Evolutionary conservation across 2,797 vertebrate species (phyloP).

Genomic region (Coregonus sp.): DNA sequence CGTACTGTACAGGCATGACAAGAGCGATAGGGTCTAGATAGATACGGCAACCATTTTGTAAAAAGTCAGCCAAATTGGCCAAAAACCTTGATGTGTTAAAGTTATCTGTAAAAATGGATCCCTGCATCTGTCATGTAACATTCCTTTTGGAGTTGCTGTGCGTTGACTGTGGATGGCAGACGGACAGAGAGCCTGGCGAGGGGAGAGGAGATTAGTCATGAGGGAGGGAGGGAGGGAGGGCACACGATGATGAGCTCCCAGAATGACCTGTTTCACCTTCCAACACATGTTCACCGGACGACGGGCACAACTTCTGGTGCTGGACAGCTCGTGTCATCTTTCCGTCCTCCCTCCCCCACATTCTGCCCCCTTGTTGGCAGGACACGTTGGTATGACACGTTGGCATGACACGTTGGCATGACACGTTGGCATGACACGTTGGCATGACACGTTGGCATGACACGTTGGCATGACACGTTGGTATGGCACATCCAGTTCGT

Average conservation of each 20-base stretch:
- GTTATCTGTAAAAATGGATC: not conserved
- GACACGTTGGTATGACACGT: not conserved
- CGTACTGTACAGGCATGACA: too few relatives aligned
- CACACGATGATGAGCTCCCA: conserved; percentile 5
- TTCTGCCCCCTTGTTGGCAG: conserved; percentile 1
- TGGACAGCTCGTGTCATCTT: conserved; percentile 24
- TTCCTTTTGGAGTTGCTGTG: not conserved
- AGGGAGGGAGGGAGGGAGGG: conserved; percentile 7
- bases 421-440: not conserved
- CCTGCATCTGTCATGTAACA: not conserved
- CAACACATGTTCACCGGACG: conserved; percentile 46
- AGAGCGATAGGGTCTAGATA: too few relatives aligned
- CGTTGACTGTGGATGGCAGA: not conserved
- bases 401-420: too few relatives aligned
- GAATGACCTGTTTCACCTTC: conserved; percentile 48
- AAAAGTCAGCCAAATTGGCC: too few relatives aligned
- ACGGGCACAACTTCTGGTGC: conserved; percentile 29
- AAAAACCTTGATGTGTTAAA: not conserved
- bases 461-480: not conserved
- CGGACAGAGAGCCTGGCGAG: not conserved
- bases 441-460: too few relatives aligned
- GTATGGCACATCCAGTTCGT: not conserved
- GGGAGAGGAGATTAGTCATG: conserved; percentile 8
- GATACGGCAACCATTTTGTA: too few relatives aligned
- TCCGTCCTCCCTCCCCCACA: not conserved